Evolutionary conservation across 2,888 invertebrate species (phyloP), one percentile per base, ranked within the genome.

Genomic region (Brassicogethes aeneus): DNA sequence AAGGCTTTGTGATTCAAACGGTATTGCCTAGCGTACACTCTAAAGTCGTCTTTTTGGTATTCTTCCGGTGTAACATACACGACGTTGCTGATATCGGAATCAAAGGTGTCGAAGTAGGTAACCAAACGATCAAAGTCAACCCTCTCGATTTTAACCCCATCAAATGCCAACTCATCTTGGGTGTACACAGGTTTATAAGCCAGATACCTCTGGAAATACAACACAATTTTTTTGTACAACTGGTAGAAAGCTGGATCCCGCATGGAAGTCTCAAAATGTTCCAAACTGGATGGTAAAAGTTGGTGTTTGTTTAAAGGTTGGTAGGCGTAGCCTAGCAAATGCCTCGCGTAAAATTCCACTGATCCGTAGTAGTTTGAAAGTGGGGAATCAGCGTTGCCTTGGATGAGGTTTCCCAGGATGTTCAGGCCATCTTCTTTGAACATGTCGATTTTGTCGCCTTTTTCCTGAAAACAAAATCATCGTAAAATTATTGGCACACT

Each of bases 1-100:
- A 84, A 86, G 2, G 75, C 72, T 46, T 81, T 76, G 69, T 84
- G 80, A 66, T 82, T 81, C 23, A 86, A 68, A 51, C 85, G 81
- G 48, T 76, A 72, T 61, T 85, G 83, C 38, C 79, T 77, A 5
- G 79, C 75, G 51, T 75, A 69, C 52, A 76, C 74, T 35, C 71
- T 58, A 48, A 65, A 65, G 2, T 66, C 60, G 39, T 71, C 64
- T n/a, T 64, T 61, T 34, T 59, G 51, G 56, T 62, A 69, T 63
- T 75, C 70, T 17, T 74, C 69, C 16, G 66, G 59, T 39, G 64
- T 68, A 53, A 70, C 62, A 41, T 70, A 64, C n/a, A 80, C 62
- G 33, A 69, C 72, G 51, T 74, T 74, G 47, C 72, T 74, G 3
- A 85, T 69, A 54, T 82, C 80, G 41, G 77, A 61, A 57, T 77